A percentile compares a stretch with the other conserved stretches of the same genome.
These are phyloP conservation scores for Cherax quadricarinatus DNA, from an alignment of 1,140 invertebrate species.

Conservation along the genomic window DNA sequence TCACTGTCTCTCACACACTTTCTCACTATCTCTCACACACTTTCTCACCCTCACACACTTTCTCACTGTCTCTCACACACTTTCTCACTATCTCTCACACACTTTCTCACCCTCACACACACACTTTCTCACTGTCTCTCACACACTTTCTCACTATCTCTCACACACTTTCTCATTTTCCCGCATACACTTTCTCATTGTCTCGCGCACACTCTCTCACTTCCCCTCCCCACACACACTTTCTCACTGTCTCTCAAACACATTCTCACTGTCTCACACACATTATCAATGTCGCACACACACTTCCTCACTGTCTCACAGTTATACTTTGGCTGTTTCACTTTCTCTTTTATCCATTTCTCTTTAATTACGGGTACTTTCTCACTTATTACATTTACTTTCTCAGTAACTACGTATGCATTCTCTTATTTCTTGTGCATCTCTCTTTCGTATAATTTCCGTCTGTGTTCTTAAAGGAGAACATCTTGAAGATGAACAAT, in stretches of 20 bases:
- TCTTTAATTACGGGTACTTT: too few species aligned
- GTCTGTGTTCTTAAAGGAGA: too few species aligned
- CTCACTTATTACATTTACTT: too few species aligned
- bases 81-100: neutral
- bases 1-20: neutral
- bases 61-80: neutral
- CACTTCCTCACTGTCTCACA: neutral
- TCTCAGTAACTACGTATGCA: too few species aligned
- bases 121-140: neutral
- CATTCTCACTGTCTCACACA: neutral
- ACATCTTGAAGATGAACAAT: too few species aligned
- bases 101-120: neutral
- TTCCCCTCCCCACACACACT: neutral
- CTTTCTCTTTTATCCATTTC: too few species aligned
- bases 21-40: neutral
- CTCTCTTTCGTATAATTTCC: too few species aligned
- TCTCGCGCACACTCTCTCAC: too few species aligned
- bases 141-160: too few species aligned
- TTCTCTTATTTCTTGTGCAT: too few species aligned
- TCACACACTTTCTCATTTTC: too few species aligned
- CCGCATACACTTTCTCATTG: neutral
- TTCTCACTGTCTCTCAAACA: neutral
- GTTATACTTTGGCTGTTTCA: neutral
- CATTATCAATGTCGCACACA: neutral
- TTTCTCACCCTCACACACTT: neutral